Evolutionary conservation across 2,888 invertebrate species (phyloP).

Genomic region (Leistus spinibarbis): DNA sequence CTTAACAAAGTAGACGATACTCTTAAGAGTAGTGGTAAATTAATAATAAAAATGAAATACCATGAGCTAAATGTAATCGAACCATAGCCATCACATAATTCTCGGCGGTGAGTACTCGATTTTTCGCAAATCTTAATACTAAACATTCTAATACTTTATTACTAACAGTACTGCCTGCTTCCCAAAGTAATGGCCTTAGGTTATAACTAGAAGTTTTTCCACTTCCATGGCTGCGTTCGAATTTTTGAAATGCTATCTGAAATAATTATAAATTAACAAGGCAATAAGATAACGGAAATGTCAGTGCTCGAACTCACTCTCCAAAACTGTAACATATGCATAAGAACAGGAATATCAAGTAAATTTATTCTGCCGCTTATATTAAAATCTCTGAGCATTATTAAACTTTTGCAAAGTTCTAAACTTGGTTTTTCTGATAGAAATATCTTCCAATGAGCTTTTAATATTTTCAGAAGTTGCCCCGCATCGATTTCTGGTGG

Average conservation of each 20-base stretch:
- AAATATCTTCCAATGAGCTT: conserved; percentile 64
- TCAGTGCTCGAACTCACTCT: conserved; percentile 56
- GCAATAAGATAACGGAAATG: background rate
- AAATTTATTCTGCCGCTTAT: conserved; percentile 68
- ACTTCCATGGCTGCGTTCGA: conserved; percentile 60
- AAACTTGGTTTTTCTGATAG: conserved; percentile 66
- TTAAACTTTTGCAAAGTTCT: conserved; percentile 70
- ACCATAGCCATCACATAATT: conserved; percentile 70
- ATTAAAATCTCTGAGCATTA: conserved; percentile 70
- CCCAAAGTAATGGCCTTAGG: conserved; percentile 69
- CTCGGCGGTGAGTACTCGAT: conserved; percentile 64
- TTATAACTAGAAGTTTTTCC: conserved; percentile 69
- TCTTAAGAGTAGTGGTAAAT: no score
- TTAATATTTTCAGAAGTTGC: conserved; percentile 65
- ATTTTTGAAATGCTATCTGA: conserved; percentile 67
- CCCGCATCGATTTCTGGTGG: conserved; percentile 67
- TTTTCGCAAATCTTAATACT: conserved; percentile 69
- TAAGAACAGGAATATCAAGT: conserved; percentile 66
- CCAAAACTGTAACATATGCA: conserved; percentile 70
- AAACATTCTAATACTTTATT: conserved; percentile 78
- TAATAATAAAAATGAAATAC: no score
- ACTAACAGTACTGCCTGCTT: conserved; percentile 72
- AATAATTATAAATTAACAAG: conserved; percentile 8
- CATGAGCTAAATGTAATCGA: conserved; percentile 67
- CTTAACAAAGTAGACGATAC: no score